Evolutionary conservation across 2,888 invertebrate genomes (phyloP).

Genomic region (Leptodirus hochenwartii): DNA sequence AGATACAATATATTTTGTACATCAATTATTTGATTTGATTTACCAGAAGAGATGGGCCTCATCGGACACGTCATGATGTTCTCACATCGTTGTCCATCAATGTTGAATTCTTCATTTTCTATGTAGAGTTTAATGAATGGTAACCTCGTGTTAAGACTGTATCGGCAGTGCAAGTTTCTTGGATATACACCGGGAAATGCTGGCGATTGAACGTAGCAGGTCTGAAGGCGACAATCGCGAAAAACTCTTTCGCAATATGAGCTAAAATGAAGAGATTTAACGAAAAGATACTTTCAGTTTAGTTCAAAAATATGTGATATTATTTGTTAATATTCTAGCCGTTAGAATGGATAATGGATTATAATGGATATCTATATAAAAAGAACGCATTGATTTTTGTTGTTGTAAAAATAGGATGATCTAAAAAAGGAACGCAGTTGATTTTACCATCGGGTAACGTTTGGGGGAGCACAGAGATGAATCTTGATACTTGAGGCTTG

Average conservation of each 20-base stretch:
- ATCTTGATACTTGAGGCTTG: too few relatives aligned
- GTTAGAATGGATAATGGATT: too few relatives aligned
- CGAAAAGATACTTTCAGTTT: not conserved
- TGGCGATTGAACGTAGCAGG: conserved; percentile 86
- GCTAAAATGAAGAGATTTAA: conserved; percentile 31
- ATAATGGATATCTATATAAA: too few relatives aligned
- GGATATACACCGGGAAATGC: conserved; percentile 88
- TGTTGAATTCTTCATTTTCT: conserved; percentile 86
- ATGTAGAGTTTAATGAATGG: conserved; percentile 83
- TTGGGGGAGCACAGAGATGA: too few relatives aligned
- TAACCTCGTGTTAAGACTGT: conserved; percentile 71
- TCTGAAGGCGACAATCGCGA: conserved; percentile 73
- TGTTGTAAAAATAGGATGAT: too few relatives aligned
- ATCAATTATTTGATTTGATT: too few relatives aligned
- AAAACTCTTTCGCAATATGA: conserved; percentile 80
- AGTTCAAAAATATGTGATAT: not conserved
- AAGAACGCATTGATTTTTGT: too few relatives aligned
- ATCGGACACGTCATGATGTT: conserved; percentile 91
- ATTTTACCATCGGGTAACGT: too few relatives aligned
- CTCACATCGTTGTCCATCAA: conserved; percentile 84
- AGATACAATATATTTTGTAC: too few relatives aligned
- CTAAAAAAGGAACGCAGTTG: too few relatives aligned
- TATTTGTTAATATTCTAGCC: too few relatives aligned
- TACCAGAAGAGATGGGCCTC: conserved; percentile 72
- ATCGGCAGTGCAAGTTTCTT: conserved; percentile 77